These are phyloP conservation scores for Cotesia chilonis DNA, from an alignment of 1,140 invertebrate species.

Conservation along the genomic window DNA sequence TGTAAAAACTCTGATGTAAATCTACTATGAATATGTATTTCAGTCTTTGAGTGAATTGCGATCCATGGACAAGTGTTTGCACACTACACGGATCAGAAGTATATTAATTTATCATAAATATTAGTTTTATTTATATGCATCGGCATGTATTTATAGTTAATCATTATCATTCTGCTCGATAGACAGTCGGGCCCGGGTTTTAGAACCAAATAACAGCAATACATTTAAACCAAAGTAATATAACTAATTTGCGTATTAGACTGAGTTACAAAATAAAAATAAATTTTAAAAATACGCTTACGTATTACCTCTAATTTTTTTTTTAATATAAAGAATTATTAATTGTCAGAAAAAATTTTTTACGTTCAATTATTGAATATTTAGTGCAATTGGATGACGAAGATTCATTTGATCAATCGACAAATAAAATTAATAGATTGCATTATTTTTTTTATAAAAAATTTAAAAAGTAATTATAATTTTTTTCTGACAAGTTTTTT, in stretches of 20 bases:
- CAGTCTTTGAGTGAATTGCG: constrained; percentile 54
- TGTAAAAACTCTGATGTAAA: constrained; percentile 34
- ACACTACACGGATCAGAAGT: not conserved
- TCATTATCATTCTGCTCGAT: too few relatives aligned
- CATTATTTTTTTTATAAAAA: constrained; percentile 27
- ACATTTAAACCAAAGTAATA: too few relatives aligned
- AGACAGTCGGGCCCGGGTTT: too few relatives aligned
- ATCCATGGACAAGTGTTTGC: constrained; percentile 31
- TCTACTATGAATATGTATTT: constrained; percentile 46
- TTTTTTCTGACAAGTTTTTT: not conserved
- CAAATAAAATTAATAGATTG: constrained; percentile 18
- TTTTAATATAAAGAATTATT: too few relatives aligned
- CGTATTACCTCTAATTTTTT: too few relatives aligned
- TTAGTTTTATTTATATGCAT: not conserved
- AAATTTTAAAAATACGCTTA: too few relatives aligned
- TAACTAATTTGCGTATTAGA: too few relatives aligned
- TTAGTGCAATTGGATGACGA: constrained; percentile 56
- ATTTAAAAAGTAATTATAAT: not conserved
- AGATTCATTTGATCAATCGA: constrained; percentile 38
- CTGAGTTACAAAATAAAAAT: too few relatives aligned
- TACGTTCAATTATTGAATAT: not conserved
- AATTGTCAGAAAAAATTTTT: too few relatives aligned
- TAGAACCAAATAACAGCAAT: too few relatives aligned
- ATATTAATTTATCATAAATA: not conserved
- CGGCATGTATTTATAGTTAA: too few relatives aligned